A percentile compares a stretch with the other conserved stretches of the same genome.
These are phyloP conservation scores for Anolis carolinensis DNA, from an alignment of 2,113 vertebrate genomes.

Conservation along the genomic window DNA sequence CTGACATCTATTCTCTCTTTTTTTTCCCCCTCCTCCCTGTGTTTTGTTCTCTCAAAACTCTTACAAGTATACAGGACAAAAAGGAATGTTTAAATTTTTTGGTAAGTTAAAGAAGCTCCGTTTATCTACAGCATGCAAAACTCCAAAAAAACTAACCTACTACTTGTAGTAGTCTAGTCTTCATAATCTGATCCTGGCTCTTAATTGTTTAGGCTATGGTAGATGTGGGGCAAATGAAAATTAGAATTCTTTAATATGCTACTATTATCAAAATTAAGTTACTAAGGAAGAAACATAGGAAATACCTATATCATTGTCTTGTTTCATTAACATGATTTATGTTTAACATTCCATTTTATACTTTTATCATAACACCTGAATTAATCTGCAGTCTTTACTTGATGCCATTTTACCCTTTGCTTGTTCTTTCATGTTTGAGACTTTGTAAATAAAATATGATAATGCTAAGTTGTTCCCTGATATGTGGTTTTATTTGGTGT, in stretches of 20 bases:
- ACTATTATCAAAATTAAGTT: background rate
- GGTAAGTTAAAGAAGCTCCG: conserved; percentile 71
- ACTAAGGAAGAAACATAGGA: background rate
- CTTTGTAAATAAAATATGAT: background rate
- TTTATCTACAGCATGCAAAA: conserved; percentile 59
- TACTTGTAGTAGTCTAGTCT: conserved; percentile 59
- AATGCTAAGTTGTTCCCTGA: background rate
- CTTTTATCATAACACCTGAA: background rate
- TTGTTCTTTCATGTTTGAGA: background rate
- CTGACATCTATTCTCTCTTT: conserved; percentile 64
- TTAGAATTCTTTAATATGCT: conserved; percentile 2
- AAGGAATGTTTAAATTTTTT: conserved; percentile 68
- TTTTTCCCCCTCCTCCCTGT: conserved; percentile 54
- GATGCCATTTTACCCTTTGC: background rate
- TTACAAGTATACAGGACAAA: conserved; percentile 78
- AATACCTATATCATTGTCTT: background rate
- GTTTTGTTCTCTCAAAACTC: conserved; percentile 67
- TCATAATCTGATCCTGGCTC: conserved; percentile 19
- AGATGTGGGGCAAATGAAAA: conserved; percentile 38
- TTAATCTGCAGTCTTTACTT: background rate
- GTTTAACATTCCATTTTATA: background rate
- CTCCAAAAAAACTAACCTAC: conserved; percentile 30
- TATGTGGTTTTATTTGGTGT: background rate
- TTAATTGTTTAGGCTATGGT: conserved; percentile 20
- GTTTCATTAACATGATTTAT: background rate